Conservation (phyloP, 2,113 vertebrate species). For the Lophochroa leadbeateri region DNA sequence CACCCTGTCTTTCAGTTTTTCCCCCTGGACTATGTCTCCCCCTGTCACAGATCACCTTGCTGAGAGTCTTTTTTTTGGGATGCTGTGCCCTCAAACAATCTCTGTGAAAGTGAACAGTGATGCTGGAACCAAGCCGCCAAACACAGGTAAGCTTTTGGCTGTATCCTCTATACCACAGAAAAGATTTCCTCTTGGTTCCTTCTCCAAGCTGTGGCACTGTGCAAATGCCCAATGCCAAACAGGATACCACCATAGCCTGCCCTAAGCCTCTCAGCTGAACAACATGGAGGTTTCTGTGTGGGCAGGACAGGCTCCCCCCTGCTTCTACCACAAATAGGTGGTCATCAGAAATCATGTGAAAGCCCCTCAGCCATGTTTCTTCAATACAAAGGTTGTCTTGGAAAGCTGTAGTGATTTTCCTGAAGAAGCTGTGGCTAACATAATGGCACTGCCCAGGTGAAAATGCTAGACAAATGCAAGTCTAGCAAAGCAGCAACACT, state of each 20-base stretch:
- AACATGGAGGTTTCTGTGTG: neutral
- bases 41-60: neutral
- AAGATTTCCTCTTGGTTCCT: neutral
- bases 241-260: neutral
- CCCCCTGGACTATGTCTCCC: neutral
- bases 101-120: neutral
- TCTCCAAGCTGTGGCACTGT: neutral
- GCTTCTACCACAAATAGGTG: neutral
- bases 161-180: neutral
- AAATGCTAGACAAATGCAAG: neutral
- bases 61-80: neutral
- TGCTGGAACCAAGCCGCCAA: neutral
- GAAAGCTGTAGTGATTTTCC: neutral
- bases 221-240: neutral
- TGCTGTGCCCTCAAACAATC: neutral
- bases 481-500: neutral
- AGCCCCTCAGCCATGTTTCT: neutral
- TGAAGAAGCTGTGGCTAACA: neutral
- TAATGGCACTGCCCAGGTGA: neutral
- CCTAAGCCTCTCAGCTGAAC: neutral
- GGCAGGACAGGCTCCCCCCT: neutral
- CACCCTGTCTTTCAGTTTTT: neutral
- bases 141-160: neutral
- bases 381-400: neutral
- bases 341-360: neutral